Percentiles rank a stretch among this genome's conserved stretches.
phyloP scores from a whole-genome alignment of 2,113 vertebrate genomes.

The Orycteropus afer region DNA sequence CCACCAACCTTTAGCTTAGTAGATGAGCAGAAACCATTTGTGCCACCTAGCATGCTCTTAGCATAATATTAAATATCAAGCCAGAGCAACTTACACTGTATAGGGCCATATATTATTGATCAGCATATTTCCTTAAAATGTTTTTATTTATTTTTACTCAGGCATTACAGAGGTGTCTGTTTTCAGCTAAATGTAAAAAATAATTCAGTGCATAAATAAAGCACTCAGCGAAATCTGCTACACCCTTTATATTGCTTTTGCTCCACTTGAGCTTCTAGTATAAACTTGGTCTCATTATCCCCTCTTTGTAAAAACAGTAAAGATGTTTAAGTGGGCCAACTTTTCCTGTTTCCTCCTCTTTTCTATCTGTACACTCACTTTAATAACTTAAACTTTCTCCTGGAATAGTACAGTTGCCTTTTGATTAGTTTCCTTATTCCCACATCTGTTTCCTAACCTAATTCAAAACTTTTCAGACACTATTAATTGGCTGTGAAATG shows the following conservation, averaged over 20 bases:
- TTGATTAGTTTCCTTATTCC: background rate
- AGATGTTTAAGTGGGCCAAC: background rate
- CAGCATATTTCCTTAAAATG: background rate
- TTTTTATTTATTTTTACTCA: background rate
- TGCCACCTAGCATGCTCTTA: background rate
- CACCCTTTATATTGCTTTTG: background rate
- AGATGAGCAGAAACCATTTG: no score
- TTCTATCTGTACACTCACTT: background rate
- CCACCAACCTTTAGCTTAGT: no score
- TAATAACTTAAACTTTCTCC: background rate
- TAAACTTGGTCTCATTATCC: background rate
- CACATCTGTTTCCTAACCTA: conserved; percentile 7
- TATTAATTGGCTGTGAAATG: background rate
- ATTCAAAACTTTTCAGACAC: background rate
- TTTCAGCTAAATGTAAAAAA: conserved; percentile 20
- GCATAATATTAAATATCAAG: conserved; percentile 18
- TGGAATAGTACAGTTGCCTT: conserved; percentile 15
- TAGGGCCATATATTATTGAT: background rate
- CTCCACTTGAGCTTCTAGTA: background rate
- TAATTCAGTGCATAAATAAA: background rate
- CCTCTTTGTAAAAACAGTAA: background rate
- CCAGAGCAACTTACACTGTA: background rate
- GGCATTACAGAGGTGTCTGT: background rate
- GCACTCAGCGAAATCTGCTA: background rate
- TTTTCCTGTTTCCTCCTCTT: background rate